These are phyloP conservation scores for Ciona savignyi DNA, from an alignment of 23 tunicate species.

Conservation along the genomic window DNA sequence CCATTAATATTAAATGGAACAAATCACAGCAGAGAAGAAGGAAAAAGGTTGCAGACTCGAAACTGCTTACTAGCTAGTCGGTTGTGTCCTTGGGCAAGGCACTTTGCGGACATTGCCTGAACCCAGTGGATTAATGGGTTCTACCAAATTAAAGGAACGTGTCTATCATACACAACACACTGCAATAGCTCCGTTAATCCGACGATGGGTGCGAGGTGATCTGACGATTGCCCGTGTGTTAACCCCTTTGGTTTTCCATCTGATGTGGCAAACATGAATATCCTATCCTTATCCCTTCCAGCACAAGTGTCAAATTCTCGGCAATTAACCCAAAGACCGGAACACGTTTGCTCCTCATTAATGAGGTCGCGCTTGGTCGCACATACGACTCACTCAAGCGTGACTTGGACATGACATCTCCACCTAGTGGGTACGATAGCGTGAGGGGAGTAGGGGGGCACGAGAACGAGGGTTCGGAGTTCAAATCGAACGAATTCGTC, in stretches of 20 bases:
- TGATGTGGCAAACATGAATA: too few relatives aligned
- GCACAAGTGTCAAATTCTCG: slow-evolving; percentile 20
- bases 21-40: too few relatives aligned
- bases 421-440: slow-evolving; percentile 67
- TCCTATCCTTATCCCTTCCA: neutral
- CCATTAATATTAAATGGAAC: too few relatives aligned
- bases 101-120: too few relatives aligned
- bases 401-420: slow-evolving; percentile 12
- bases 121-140: too few relatives aligned
- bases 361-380: slow-evolving; percentile 70
- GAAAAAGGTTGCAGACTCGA: too few relatives aligned
- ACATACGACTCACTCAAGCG: slow-evolving; percentile 15
- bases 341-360: slow-evolving; percentile 40
- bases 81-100: too few relatives aligned
- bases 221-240: too few relatives aligned
- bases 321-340: slow-evolving; percentile 13
- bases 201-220: too few relatives aligned
- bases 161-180: neutral
- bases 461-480: slow-evolving; percentile 21
- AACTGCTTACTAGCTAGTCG: too few relatives aligned
- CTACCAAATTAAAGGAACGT: neutral
- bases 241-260: too few relatives aligned
- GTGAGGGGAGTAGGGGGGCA: slow-evolving; percentile 33
- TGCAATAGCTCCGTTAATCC: neutral
- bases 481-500: slow-evolving; percentile 43